Base-by-base conservation (phyloP, 2,888 invertebrate genomes). In the Elmis aenea region DNA sequence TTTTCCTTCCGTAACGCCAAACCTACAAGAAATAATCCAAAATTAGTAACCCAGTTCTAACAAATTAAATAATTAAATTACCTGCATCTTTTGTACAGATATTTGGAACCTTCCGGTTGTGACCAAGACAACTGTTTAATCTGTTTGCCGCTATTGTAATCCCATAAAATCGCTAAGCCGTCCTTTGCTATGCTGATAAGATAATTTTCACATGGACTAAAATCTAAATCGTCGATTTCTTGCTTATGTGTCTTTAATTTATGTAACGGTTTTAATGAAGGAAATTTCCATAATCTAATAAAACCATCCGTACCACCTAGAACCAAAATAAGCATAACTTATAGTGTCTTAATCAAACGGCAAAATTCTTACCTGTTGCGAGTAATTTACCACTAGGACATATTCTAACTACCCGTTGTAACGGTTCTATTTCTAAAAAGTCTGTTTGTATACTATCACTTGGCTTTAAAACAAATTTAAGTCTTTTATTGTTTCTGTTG, bases 171-270 rank as follows among this genome's bases (percentile, higher is more conserved):
- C 3, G 85, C 88, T 50, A 81, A 75, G 2, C 87, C 87, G 69
- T 94, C 94, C 69, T 92, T 90, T 0, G 88, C 86, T 48, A 94
- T 84, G 53, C 88, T 89, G 31, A 85, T 84, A 32, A 94, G 68
- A 61, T 79, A 72, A 32, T 77, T 78, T 43, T 85, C 83, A 58
- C 81, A 80, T 2, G 85, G 83, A 67, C 87, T 89, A 61, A 95
- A 87, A 70, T 94, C 93, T 33, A 96, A 66, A 66, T 95, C 95
- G 59, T 95, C 95, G 46, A 96, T 86, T 76, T 95, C 95, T 67
- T 89, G 89, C 33, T 74, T 77, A 58, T 95, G 95, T 18, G 83
- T 88, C 45, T 80, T 72, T 5, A 92, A 70, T 50, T 83, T 83
- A 54, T 76, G 75, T 11, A 80, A 59, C 48, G 81, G 75, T 32